phyloP scores from a whole-genome alignment of 2,113 vertebrate genomes.

The Lanius collurio region DNA sequence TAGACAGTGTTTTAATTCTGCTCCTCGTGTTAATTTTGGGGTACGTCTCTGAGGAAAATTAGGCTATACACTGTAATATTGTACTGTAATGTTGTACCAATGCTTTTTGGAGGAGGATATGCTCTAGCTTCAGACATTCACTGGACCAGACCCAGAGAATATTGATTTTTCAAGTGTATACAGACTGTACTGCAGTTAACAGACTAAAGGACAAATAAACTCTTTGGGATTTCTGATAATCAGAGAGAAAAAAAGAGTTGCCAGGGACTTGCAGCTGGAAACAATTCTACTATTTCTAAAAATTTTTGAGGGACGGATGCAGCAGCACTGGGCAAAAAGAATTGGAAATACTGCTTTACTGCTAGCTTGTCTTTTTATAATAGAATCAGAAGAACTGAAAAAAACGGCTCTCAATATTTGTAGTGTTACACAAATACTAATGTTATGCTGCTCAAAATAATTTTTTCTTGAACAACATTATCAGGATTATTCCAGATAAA shows the following conservation, averaged over 20 bases:
- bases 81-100: not conserved
- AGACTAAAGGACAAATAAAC: not conserved
- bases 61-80: not conserved
- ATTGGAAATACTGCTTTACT: not conserved
- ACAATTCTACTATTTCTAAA: not conserved
- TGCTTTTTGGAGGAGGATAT: not conserved
- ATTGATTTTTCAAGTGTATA: not conserved
- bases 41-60: not conserved
- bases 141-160: not conserved
- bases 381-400: not conserved
- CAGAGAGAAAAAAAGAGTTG: not conserved
- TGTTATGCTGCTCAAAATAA: not conserved
- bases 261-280: not conserved
- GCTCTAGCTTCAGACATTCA: not conserved
- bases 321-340: not conserved
- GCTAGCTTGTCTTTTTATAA: not conserved
- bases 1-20: not conserved
- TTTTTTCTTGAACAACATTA: not conserved
- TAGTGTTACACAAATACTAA: not conserved
- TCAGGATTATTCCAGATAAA: not conserved
- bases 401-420: not conserved
- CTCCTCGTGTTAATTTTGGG: not conserved
- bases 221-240: not conserved
- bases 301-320: not conserved
- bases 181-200: not conserved